A percentile compares a stretch with the other conserved stretches of the same genome.
These are phyloP conservation scores for Perdita meconis DNA, from an alignment of 2,888 invertebrate genomes.

Conservation along the genomic window DNA sequence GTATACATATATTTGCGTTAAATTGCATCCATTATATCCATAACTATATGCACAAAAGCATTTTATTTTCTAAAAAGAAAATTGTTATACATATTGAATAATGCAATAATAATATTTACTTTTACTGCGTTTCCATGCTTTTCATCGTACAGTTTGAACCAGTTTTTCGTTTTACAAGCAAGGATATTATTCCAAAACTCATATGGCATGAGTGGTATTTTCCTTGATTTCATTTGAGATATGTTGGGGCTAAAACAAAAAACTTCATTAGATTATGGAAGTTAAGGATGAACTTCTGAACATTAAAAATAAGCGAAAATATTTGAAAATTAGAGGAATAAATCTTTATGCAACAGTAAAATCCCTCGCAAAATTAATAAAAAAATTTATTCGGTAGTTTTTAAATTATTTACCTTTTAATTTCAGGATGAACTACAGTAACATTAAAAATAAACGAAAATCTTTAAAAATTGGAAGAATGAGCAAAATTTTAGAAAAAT, in stretches of 20 bases:
- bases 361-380: too few relatives aligned
- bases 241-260: conserved; percentile 78
- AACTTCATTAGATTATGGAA: background rate
- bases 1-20: too few relatives aligned
- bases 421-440: too few relatives aligned
- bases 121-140: conserved; percentile 81
- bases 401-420: too few relatives aligned
- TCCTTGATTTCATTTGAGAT: conserved; percentile 82
- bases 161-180: conserved; percentile 83
- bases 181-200: conserved; percentile 86
- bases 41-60: background rate
- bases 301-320: background rate
- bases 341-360: too few relatives aligned
- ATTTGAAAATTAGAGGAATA: too few relatives aligned
- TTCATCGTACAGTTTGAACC: conserved; percentile 85
- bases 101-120: conserved; percentile 64
- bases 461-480: too few relatives aligned
- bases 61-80: background rate
- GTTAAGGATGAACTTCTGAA: too few relatives aligned
- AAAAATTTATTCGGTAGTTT: too few relatives aligned
- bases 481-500: too few relatives aligned
- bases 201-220: conserved; percentile 86
- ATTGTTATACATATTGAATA: background rate
- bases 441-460: too few relatives aligned
- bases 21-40: too few relatives aligned